Evolutionary conservation across 2,888 invertebrate species (phyloP).

Genomic region (Cheilosia vernalis): DNA sequence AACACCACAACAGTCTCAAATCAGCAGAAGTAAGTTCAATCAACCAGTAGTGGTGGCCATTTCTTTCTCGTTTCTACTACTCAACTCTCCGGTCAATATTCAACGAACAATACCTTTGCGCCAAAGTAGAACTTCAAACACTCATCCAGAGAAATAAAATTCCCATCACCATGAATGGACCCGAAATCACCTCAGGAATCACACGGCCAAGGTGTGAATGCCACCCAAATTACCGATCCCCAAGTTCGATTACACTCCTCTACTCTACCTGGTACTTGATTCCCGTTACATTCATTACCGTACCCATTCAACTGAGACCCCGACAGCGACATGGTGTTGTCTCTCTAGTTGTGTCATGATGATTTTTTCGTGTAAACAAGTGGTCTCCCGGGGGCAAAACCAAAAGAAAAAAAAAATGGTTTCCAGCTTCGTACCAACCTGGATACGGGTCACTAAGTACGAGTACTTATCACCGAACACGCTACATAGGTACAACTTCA

Average conservation of each 20-base stretch:
- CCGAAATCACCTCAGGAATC: conserved; percentile 35
- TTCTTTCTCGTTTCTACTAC: conserved; percentile 22
- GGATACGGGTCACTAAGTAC: conserved; percentile 53
- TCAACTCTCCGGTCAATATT: conserved; percentile 35
- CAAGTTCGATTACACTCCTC: conserved; percentile 55
- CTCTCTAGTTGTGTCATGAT: conserved; percentile 52
- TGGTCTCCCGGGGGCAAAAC: conserved; percentile 25
- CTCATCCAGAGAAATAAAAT: conserved; percentile 17
- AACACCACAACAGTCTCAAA: background rate
- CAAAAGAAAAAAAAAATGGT: background rate
- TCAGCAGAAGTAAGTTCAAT: conserved; percentile 31
- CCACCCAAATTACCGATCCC: conserved; percentile 56
- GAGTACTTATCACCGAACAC: conserved; percentile 23
- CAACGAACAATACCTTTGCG: conserved; percentile 17
- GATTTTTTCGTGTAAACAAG: conserved; percentile 47
- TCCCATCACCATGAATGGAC: conserved; percentile 23
- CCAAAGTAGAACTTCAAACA: conserved; percentile 15
- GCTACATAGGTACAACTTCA: conserved; percentile 3
- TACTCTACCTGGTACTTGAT: conserved; percentile 35
- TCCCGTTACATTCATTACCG: conserved; percentile 66
- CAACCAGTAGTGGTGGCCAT: conserved; percentile 33
- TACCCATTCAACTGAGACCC: conserved; percentile 38
- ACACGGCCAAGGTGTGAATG: conserved; percentile 63
- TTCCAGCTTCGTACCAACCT: background rate
- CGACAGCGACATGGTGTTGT: conserved; percentile 24